Evolutionary conservation across 1,140 invertebrate species (phyloP), one percentile per base, ranked within the genome.

Genomic region (Drosophila melanica): DNA sequence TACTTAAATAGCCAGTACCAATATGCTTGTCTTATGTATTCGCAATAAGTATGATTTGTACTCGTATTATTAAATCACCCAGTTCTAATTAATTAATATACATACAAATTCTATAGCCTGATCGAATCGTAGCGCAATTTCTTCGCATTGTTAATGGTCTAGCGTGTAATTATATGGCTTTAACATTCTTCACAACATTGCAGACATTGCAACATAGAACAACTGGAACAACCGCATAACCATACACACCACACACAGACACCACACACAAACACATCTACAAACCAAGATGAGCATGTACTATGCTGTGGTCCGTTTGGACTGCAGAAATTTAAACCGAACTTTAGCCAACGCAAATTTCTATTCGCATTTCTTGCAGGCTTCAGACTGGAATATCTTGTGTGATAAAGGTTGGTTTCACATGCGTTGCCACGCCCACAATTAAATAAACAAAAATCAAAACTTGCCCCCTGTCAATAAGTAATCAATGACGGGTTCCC

Each of bases 361-460:
- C 58, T 87, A 82, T 82, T 87, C 72, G 79, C 72, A 90, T 90
- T 72, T 90, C 76, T 90, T 91, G 71, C 84, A 92, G 90, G 82
- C 86, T 87, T 85, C 84, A 90, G 86, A 72, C 90, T 91, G 90
- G 90, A 90, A 85, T 90, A 92, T 77, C 89, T 90, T 81, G 85
- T 89, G 79, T 90, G 90, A 90, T 90, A 90, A 89, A 90, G 84
- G 86, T 91, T 90, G 74, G 89, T 91, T 78, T 67, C 82, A 64
- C 50, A 51, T 45, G 37, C 63, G 71, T 71, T 79, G 77, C 62
- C 70, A 67, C 65, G 79, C 71, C 58, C 27, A 55, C 63, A 42
- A 18, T 33, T 39, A 16, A 16, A 60, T 45, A 10, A 18, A 50
- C 57, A 48, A 42, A 33, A 42, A 16, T 11, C 35, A 45, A 30